Conservation (phyloP, 2,888 invertebrate species). For the Cheilosia impressa region DNA sequence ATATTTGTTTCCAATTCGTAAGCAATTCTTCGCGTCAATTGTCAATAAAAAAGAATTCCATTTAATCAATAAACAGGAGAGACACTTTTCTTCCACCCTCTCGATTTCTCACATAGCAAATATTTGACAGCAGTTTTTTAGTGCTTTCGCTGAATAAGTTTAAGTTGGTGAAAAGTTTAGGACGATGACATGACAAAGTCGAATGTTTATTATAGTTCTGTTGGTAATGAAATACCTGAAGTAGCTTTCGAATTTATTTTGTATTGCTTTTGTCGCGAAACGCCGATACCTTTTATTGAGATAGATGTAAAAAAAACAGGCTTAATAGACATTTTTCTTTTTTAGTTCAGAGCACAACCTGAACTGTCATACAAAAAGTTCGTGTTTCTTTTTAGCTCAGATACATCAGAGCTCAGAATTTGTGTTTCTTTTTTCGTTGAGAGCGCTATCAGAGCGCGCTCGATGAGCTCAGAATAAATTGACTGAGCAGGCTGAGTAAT, state of each 20-base stretch:
- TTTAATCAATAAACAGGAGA: conserved; percentile 73
- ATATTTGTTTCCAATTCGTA: conserved; percentile 64
- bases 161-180: not conserved
- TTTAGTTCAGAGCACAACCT: no score
- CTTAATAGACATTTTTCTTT: no score
- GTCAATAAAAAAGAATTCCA: conserved; percentile 56
- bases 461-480: no score
- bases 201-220: not conserved
- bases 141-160: conserved; percentile 52
- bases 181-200: not conserved
- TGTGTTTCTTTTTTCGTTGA: no score
- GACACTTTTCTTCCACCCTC: conserved; percentile 49
- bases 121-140: conserved; percentile 30
- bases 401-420: no score
- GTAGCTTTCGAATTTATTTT: no score
- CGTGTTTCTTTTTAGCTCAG: no score
- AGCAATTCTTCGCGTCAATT: conserved; percentile 54
- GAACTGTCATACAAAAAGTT: no score
- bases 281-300: no score
- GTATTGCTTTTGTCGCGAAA: not conserved
- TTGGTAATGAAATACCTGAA: conserved; percentile 5
- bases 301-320: no score
- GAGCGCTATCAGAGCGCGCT: no score
- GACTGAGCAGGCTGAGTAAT: no score
- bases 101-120: conserved; percentile 15